A percentile compares a stretch with the other conserved stretches of the same genome.
phyloP scores from a whole-genome alignment of 2,888 invertebrate genomes.

The Cyrtodaria siliqua region DNA sequence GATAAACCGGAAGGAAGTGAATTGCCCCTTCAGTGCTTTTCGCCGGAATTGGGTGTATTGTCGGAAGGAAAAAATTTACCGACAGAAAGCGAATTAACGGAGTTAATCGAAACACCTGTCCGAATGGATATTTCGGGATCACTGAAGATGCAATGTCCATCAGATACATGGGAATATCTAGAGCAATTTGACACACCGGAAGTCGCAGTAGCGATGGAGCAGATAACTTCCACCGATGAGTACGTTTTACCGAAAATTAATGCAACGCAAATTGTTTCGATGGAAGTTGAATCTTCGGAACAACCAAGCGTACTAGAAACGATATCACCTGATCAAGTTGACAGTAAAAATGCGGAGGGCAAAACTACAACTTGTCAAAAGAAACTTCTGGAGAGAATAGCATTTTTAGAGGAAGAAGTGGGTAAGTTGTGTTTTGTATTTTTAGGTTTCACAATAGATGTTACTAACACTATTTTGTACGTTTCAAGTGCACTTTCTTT shows the following conservation, averaged over 20 bases:
- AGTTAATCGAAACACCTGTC: background rate
- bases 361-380: background rate
- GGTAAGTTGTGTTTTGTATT: no score
- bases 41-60: constrained; percentile 27
- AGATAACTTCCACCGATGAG: background rate
- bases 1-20: constrained; percentile 26
- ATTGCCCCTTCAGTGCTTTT: constrained; percentile 1
- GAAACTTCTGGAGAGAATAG: background rate
- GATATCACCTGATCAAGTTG: background rate
- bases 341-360: background rate
- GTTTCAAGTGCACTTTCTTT: no score
- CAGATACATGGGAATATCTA: constrained; percentile 18
- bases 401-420: constrained; percentile 34
- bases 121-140: no score
- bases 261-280: background rate
- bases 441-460: no score
- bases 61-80: constrained; percentile 3
- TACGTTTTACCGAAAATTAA: background rate
- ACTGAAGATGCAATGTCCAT: no score
- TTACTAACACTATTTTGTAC: no score
- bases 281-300: background rate
- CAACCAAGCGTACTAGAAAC: no score
- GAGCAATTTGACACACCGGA: constrained; percentile 2
- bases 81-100: background rate
- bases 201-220: constrained; percentile 9